phyloP scores from a whole-genome alignment of 2,797 vertebrate genomes.

The Rhinophrynus dorsalis region DNA sequence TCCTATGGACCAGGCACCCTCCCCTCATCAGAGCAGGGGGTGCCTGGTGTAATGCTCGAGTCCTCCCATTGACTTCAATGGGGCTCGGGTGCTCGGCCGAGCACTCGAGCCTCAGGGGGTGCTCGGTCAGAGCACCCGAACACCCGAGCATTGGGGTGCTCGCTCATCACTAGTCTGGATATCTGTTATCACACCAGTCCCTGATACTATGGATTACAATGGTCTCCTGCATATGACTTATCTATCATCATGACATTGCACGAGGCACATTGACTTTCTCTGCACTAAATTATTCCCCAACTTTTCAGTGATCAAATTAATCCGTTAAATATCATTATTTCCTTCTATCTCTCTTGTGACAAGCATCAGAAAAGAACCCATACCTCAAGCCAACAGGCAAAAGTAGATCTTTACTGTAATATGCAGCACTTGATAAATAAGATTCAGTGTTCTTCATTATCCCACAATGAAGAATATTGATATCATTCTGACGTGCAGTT shows the following conservation, averaged over 20 bases:
- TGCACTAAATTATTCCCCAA: background rate
- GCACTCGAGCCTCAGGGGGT: too few relatives aligned
- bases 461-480: slow-evolving; percentile 41
- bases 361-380: background rate
- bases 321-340: slow-evolving; percentile 8
- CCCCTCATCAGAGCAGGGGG: too few relatives aligned
- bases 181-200: background rate
- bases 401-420: slow-evolving; percentile 7
- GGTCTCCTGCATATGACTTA: background rate
- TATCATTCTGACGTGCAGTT: slow-evolving; percentile 66
- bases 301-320: background rate
- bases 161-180: too few relatives aligned
- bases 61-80: too few relatives aligned
- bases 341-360: background rate
- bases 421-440: slow-evolving; percentile 37
- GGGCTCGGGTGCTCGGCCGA: too few relatives aligned
- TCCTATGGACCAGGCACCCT: too few relatives aligned
- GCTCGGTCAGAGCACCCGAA: too few relatives aligned
- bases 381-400: background rate
- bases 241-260: too few relatives aligned
- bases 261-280: background rate
- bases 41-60: too few relatives aligned
- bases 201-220: background rate
- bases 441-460: slow-evolving; percentile 25
- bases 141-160: too few relatives aligned